Percentiles rank a stretch among this genome's conserved stretches.
Conservation (phyloP, 2,888 invertebrate genomes). For the Ganaspis brasiliensis region DNA sequence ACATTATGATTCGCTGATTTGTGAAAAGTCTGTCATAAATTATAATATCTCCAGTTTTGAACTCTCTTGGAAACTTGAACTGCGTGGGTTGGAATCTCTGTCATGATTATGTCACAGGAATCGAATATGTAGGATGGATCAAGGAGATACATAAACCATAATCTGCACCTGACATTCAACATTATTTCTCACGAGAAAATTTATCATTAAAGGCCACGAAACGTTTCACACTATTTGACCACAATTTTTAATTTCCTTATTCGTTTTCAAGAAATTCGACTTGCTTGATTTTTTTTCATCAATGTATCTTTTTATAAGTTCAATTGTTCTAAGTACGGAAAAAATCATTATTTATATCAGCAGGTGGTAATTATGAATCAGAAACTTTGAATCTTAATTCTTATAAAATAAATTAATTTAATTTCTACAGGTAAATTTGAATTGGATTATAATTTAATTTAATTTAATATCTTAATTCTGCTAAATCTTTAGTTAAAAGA, state of each 20-base stretch:
- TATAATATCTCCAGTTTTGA: constrained; percentile 10
- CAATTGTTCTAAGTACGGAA: background rate
- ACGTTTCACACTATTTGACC: background rate
- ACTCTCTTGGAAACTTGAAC: constrained; percentile 15
- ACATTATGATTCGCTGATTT: constrained; percentile 28
- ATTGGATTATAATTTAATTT: too few relatives aligned
- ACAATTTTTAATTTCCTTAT: background rate
- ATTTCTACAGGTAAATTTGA: background rate
- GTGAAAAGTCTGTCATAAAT: constrained; percentile 17
- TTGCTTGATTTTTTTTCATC: too few relatives aligned
- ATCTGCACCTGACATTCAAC: constrained; percentile 20
- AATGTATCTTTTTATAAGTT: too few relatives aligned
- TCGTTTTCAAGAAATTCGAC: background rate
- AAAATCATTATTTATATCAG: background rate
- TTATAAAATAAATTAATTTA: too few relatives aligned
- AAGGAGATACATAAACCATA: constrained; percentile 20
- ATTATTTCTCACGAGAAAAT: constrained; percentile 25
- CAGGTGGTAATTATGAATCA: constrained; percentile 1
- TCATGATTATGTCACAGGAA: constrained; percentile 7
- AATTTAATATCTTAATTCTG: too few relatives aligned
- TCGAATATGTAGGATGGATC: constrained; percentile 11
- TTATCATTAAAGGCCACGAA: background rate
- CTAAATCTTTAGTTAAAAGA: too few relatives aligned
- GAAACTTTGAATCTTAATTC: too few relatives aligned
- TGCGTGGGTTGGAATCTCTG: constrained; percentile 27